Percentiles rank a stretch among this genome's conserved stretches.
Conservation (phyloP, 1,140 invertebrate species). For the Sminthurides bifidus region DNA sequence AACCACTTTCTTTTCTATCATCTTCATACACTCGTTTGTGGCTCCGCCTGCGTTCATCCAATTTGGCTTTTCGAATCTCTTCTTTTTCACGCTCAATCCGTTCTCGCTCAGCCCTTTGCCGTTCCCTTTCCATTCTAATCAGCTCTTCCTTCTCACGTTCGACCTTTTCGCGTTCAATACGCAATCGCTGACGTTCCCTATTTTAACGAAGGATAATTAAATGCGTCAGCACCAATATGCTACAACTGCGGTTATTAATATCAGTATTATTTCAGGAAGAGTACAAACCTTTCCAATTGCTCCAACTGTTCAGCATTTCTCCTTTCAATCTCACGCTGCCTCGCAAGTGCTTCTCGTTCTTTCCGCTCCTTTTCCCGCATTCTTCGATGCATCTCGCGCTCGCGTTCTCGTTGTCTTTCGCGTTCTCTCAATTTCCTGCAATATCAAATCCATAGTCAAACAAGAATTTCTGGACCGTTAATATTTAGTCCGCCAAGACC, state of each 20-base stretch:
- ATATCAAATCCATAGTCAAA: background rate
- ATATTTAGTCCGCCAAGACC: no score
- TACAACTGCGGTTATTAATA: no score
- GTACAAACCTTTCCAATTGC: conserved; percentile 53
- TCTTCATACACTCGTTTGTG: conserved; percentile 12
- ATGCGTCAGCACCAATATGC: no score
- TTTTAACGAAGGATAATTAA: conserved; percentile 15
- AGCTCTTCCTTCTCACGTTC: conserved; percentile 69
- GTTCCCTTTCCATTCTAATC: conserved; percentile 62
- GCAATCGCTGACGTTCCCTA: conserved; percentile 62
- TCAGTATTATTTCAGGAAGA: no score
- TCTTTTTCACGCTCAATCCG: conserved; percentile 68
- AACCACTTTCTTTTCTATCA: conserved; percentile 1
- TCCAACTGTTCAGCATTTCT: conserved; percentile 65
- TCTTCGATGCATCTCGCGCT: conserved; percentile 55
- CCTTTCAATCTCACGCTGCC: conserved; percentile 54
- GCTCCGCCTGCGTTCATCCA: conserved; percentile 19
- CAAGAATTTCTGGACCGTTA: no score
- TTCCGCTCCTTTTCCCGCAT: conserved; percentile 55
- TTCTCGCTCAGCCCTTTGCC: conserved; percentile 66
- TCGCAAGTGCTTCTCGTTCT: conserved; percentile 47
- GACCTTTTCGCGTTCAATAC: conserved; percentile 59
- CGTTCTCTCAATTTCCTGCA: conserved; percentile 49
- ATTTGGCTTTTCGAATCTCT: conserved; percentile 65
- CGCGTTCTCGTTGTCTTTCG: conserved; percentile 58